Evolutionary conservation across 2,797 vertebrate genomes (phyloP).

Genomic region (Amazonetta brasiliensis): DNA sequence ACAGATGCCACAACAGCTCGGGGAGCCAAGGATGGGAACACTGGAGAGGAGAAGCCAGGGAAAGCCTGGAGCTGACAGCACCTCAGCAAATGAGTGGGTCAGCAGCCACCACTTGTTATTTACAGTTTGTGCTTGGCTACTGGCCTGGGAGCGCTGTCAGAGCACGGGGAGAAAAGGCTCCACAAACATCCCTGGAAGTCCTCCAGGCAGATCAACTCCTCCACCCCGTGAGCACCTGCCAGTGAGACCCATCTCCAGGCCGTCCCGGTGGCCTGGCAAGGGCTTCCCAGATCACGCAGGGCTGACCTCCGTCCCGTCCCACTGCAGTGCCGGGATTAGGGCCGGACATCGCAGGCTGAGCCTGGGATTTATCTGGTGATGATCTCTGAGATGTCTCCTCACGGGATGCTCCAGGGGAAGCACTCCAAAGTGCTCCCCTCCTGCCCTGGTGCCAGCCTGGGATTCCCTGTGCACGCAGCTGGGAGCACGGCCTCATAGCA

Average conservation of each 20-base stretch:
- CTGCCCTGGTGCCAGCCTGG: fast-evolving
- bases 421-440: neutral
- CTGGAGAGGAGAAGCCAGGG: neutral
- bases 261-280: neutral
- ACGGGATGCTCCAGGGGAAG: fast-evolving
- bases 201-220: neutral
- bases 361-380: neutral
- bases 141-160: neutral
- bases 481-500: neutral
- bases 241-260: neutral
- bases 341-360: neutral
- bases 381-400: neutral
- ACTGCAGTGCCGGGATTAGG: too few species aligned
- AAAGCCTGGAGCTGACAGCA: neutral
- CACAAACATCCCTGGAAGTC: neutral
- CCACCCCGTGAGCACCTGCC: neutral
- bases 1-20: neutral
- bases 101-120: neutral
- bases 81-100: neutral
- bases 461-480: fast-evolving
- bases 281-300: neutral
- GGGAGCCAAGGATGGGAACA: neutral
- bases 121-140: neutral
- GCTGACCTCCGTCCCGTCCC: neutral
- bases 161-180: neutral